Evolutionary conservation across 1,140 invertebrate genomes (phyloP).

Genomic region (Phortica variegata): DNA sequence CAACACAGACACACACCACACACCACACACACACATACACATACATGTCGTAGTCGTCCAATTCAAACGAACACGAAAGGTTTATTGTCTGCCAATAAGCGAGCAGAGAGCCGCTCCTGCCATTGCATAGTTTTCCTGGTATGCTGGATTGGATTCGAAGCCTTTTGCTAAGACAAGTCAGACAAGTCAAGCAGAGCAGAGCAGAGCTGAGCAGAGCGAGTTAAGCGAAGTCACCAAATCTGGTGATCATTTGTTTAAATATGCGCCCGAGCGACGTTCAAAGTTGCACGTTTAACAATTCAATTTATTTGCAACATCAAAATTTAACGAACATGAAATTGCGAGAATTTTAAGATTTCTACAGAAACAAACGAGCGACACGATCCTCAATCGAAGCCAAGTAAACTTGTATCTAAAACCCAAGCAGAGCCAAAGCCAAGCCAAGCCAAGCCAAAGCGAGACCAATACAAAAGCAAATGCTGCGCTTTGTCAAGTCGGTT

Average conservation of each 20-base stretch:
- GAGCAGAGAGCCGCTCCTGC: not conserved
- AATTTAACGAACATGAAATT: constrained; percentile 58
- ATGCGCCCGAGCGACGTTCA: constrained; percentile 49
- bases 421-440: constrained; percentile 14
- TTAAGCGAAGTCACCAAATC: constrained; percentile 38
- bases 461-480: no score
- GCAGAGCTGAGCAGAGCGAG: constrained; percentile 21
- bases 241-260: constrained; percentile 57
- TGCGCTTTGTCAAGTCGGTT: no score
- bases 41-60: no score
- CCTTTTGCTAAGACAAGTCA: constrained; percentile 15
- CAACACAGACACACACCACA: no score
- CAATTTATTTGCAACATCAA: constrained; percentile 57
- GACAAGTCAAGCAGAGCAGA: no score
- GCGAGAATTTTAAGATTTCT: constrained; percentile 57
- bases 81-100: no score
- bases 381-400: constrained; percentile 31
- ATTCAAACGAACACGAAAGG: no score
- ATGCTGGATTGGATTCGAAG: not conserved
- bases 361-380: constrained; percentile 57
- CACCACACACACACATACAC: no score
- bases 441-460: no score
- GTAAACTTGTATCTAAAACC: constrained; percentile 5
- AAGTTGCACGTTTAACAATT: constrained; percentile 57
- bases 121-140: not conserved